Evolutionary conservation across 2,888 invertebrate genomes (phyloP), one percentile per base, ranked within the genome.

Genomic region (Thalpophila matura): DNA sequence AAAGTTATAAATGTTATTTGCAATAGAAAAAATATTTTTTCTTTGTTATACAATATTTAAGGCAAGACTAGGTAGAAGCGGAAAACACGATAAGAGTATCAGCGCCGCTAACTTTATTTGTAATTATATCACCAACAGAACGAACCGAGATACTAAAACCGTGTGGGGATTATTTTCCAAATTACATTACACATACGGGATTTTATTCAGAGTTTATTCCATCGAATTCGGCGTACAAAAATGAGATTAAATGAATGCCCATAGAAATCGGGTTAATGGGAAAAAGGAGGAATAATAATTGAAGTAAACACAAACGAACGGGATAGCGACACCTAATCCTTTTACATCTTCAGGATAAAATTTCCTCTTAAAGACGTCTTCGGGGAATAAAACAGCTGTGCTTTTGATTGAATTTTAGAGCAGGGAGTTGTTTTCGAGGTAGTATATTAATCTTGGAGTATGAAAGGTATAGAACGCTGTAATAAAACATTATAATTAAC

Each of bases 381-480:
- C 49, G 38, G 77, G 77, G 77, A 72, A 60, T 75, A 55, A 59
- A 77, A 59, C 38, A 69, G 74, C 72, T 75, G 71, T 67, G 65
- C 46, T 59, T 78, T 79, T 76, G 74, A 82, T 80, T 79, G 71
- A 78, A 79, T 82, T 76, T 69, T 60, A 69, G 55, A 64, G 58
- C 3, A 57, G 60, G 26, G 53, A 51, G 33, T 62, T 70, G 71
- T 51, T 70, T 75, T 70, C 26, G 12, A 55, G 40, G 37, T 33
- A 27, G 20, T 68, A 2, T 59, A 16, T 38, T 16, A 38, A n/a
- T 7, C 33, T 24, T 18, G 40, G 18, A 35, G 55, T 55, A 70
- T 38, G 12, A 47, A 57, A 55, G 14, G 26, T 37, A 12, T 4
- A 38, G n/a, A 27, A 24, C 16, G 33, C 16, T 26, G 14, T 6